Base-by-base conservation (phyloP, 2,888 invertebrate genomes). In the Ligdia adustata region DNA sequence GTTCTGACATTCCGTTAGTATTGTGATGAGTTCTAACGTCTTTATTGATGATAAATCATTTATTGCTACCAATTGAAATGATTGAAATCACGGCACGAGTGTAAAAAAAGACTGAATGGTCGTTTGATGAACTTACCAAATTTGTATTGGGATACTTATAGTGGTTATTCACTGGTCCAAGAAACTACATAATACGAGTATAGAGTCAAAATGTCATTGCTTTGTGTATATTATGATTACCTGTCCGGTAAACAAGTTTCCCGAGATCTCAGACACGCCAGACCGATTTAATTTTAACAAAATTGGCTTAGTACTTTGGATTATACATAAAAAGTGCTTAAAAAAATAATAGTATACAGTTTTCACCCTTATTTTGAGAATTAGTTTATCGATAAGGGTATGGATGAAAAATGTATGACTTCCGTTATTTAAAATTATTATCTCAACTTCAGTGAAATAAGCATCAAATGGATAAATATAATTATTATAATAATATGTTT, bases 1-100 rank as follows among this genome's bases (percentile, higher is more conserved):
- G 81, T 74, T 65, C 68, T 64, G 68, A 61, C 56, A 68, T 64
- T 64, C 64, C 60, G 61, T 62, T 65, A 60, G 69, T 66, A 68
- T 66, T 72, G 74, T 60, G 59, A 20, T 40, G 60, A 60, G 62
- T 58, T 69, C 56, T 73, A 74, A 79, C 70, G 56, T 71, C 52
- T 77, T 68, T 74, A 77, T 74, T 56, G 67, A 40, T 43, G 35
- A 40, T 49, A 46, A 37, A 29, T 51, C 32, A 45, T 50, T 45
- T 37, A 45, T 41, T 37, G 45, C 31, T 22, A 20, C 37, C 40
- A 41, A 45, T 45, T 35, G 35, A 29, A 35, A 7, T 28, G 16
- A 41, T 41, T 40, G 37, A 41, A 47, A 47, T 37, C 31, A 14
- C 6, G 12, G 24, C 4, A 26, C 1, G 9, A 14, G 16, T 18